Percentiles rank a stretch among this genome's conserved stretches.
These are phyloP conservation scores for Trachelus iudaicus DNA, from an alignment of 2,888 invertebrate species.

Conservation along the genomic window DNA sequence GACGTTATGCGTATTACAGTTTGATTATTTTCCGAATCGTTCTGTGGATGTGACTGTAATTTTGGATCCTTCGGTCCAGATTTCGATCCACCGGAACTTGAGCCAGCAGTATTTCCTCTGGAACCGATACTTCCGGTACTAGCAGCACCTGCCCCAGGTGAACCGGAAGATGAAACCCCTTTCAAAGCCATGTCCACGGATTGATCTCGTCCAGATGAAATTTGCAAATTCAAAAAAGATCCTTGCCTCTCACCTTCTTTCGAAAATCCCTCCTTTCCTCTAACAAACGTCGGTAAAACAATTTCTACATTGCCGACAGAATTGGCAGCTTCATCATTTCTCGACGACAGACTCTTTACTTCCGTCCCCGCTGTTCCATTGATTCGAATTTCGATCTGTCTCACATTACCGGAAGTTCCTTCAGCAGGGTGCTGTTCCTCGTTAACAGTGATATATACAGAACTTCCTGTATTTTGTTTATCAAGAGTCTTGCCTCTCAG, in stretches of 20 bases:
- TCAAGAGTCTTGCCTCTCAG: no score
- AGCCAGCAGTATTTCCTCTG: background rate
- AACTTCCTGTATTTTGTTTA: background rate
- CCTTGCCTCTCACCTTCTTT: no score
- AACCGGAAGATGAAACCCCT: no score
- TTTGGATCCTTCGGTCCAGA: background rate
- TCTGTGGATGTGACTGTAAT: background rate
- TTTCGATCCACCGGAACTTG: constrained; percentile 3
- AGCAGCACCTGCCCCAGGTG: no score
- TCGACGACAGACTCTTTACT: constrained; percentile 31
- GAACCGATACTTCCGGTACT: no score
- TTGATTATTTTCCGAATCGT: constrained; percentile 1
- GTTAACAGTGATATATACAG: constrained; percentile 38
- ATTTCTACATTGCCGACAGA: constrained; percentile 44
- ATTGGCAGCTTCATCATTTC: constrained; percentile 32
- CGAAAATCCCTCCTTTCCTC: no score
- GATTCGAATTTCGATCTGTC: constrained; percentile 41
- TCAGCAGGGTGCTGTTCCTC: constrained; percentile 11
- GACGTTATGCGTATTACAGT: background rate
- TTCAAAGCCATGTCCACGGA: no score
- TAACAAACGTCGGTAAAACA: constrained; percentile 22
- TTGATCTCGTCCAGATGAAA: no score
- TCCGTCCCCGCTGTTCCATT: constrained; percentile 40
- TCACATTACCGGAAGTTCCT: background rate
- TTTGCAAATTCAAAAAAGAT: no score